A percentile compares a stretch with the other conserved stretches of the same genome.
Evolutionary conservation across 2,113 vertebrate species (phyloP).

Genomic region (Labeo catla): DNA sequence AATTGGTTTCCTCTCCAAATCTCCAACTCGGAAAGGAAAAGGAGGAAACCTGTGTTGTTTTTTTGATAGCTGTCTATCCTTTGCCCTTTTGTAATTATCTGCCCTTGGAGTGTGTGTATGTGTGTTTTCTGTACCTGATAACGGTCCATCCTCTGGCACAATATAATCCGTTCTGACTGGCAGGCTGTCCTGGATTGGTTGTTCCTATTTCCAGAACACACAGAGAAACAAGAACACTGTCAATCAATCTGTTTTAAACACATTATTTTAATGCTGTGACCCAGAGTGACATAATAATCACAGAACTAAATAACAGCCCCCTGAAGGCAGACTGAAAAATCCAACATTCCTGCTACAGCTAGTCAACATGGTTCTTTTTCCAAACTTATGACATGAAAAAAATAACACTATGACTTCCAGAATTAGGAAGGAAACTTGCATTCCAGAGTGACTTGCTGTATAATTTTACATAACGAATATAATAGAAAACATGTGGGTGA

Average conservation of each 20-base stretch:
- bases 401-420: conserved; percentile 13
- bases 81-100: conserved; percentile 15
- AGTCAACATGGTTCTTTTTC: conserved; percentile 29
- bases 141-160: conserved; percentile 71
- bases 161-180: conserved; percentile 67
- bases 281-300: conserved; percentile 34
- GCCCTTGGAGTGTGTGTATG: conserved; percentile 20
- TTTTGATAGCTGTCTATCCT: conserved; percentile 43
- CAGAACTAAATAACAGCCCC: conserved; percentile 18
- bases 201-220: conserved; percentile 52
- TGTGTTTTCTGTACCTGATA: conserved; percentile 78
- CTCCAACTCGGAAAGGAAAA: conserved; percentile 42
- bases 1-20: conserved; percentile 47
- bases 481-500: conserved; percentile 4
- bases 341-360: not conserved
- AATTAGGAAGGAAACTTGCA: conserved; percentile 19
- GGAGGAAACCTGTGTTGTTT: conserved; percentile 66
- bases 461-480: not conserved
- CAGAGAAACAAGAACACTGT: conserved; percentile 25
- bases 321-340: conserved; percentile 17
- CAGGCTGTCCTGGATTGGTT: conserved; percentile 70
- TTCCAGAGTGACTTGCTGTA: conserved; percentile 6
- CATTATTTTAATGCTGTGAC: not conserved
- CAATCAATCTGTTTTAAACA: conserved; percentile 36
- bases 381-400: conserved; percentile 32